These are phyloP conservation scores for Solenodon paradoxus DNA, from an alignment of 2,113 vertebrate genomes.

Conservation along the genomic window DNA sequence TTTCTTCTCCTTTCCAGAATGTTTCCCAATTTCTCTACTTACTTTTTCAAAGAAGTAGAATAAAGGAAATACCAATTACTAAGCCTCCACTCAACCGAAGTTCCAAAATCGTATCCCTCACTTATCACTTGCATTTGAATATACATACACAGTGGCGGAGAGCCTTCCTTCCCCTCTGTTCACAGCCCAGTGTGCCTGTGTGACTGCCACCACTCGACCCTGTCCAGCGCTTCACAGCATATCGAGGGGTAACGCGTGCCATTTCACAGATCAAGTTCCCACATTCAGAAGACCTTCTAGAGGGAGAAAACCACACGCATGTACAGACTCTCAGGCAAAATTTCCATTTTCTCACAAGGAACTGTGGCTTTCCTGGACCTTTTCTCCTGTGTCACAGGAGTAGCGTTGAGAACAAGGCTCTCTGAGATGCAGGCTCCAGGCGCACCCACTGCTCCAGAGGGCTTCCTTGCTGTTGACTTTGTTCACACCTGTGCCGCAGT, in stretches of 20 bases:
- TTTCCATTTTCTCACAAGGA: neutral
- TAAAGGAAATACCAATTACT: neutral
- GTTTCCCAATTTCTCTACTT: neutral
- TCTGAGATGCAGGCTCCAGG: neutral
- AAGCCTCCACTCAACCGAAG: neutral
- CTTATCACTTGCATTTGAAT: conserved; percentile 12
- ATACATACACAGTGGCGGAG: neutral
- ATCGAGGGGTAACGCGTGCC: neutral
- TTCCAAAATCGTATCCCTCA: neutral
- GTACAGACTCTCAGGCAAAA: neutral
- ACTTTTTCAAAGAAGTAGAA: conserved; percentile 8
- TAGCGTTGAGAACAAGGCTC: neutral
- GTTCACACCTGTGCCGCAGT: neutral
- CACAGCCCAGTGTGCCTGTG: neutral
- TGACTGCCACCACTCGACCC: neutral
- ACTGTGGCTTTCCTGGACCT: neutral
- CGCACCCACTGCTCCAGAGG: neutral
- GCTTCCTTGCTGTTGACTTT: neutral
- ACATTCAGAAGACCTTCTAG: neutral
- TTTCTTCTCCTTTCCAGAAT: neutral
- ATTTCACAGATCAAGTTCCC: neutral
- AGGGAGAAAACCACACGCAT: neutral
- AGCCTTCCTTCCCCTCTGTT: neutral
- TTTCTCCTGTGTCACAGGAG: neutral
- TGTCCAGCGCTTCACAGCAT: neutral